These are phyloP conservation scores for Cyanoliseus patagonus DNA, from an alignment of 2,113 vertebrate genomes.

Conservation along the genomic window DNA sequence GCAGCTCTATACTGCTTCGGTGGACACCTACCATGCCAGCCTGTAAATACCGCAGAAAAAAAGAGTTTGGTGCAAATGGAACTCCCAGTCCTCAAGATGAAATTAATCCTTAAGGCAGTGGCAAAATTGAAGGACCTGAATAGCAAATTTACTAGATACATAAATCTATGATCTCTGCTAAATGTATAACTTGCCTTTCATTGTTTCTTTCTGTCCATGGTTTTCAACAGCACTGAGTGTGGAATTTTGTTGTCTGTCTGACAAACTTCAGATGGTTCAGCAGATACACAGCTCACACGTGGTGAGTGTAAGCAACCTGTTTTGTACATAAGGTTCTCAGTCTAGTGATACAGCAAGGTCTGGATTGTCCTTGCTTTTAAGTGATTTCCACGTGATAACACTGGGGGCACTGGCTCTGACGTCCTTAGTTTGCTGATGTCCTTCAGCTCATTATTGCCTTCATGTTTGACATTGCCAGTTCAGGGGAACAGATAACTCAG, in stretches of 20 bases:
- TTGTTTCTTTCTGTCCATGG: not conserved
- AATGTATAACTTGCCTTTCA: not conserved
- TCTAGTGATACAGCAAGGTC: not conserved
- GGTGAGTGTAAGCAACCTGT: not conserved
- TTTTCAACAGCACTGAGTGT: not conserved
- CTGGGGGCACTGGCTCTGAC: not conserved
- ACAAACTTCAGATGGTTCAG: not conserved
- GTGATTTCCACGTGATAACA: not conserved
- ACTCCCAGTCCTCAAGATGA: not conserved
- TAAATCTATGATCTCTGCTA: not conserved
- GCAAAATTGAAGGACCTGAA: not conserved
- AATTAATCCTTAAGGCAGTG: slow-evolving; percentile 5
- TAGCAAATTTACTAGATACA: not conserved
- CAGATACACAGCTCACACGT: not conserved
- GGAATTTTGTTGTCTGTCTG: not conserved
- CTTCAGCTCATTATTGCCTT: slow-evolving; percentile 23
- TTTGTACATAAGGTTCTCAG: not conserved
- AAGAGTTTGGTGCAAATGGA: not conserved
- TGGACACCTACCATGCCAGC: not conserved
- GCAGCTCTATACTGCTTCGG: not conserved
- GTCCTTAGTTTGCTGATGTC: not conserved
- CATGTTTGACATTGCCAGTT: not conserved
- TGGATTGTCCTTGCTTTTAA: not conserved
- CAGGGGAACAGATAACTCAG: not conserved
- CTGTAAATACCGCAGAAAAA: slow-evolving; percentile 22